Percentiles rank a stretch among this genome's conserved stretches.
Conservation (phyloP, 1,140 invertebrate genomes). For the Pogonomyrmex barbatus region DNA sequence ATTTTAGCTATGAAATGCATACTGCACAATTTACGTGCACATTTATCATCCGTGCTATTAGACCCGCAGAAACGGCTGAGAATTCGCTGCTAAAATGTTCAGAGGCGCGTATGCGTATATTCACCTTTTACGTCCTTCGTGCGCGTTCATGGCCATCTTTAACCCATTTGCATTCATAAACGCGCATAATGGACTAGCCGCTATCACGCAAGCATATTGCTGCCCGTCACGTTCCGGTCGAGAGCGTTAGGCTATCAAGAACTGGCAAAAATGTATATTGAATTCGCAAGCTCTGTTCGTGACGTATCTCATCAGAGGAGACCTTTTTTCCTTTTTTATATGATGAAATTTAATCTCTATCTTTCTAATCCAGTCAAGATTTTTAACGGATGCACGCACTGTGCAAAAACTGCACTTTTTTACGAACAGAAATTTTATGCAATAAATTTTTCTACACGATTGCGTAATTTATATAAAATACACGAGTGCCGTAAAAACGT, state of each 20-base stretch:
- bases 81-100: slow-evolving; percentile 48
- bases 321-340: background rate
- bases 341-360: background rate
- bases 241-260: slow-evolving; percentile 41
- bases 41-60: slow-evolving; percentile 57
- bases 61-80: slow-evolving; percentile 43
- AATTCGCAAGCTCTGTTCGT: background rate
- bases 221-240: slow-evolving; percentile 43
- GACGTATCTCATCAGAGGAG: background rate
- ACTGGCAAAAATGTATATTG: slow-evolving; percentile 44
- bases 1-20: slow-evolving; percentile 33
- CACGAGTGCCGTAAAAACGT: background rate
- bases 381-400: background rate
- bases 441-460: background rate
- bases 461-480: background rate
- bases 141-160: slow-evolving; percentile 62
- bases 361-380: background rate
- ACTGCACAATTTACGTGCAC: slow-evolving; percentile 32
- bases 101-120: slow-evolving; percentile 54
- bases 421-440: background rate
- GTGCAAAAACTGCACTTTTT: background rate
- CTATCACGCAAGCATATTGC: slow-evolving; percentile 60
- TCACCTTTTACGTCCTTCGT: slow-evolving; percentile 59
- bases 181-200: slow-evolving; percentile 57
- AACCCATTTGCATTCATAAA: slow-evolving; percentile 63